Evolutionary conservation across 2,113 vertebrate genomes (phyloP), one percentile per base, ranked within the genome.

Genomic region (Forbesichthys papilliferus): DNA sequence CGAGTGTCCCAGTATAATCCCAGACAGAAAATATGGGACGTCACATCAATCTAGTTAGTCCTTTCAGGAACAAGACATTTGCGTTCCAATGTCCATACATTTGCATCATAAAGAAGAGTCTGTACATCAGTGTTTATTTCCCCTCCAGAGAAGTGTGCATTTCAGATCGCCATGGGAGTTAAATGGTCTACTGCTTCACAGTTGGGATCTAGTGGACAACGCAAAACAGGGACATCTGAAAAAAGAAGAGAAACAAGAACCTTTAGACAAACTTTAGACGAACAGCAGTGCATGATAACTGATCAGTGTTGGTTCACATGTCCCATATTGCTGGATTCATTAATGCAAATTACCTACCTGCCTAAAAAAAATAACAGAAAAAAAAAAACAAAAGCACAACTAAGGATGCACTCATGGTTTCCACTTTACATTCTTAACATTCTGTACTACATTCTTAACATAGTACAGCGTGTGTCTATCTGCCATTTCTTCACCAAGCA

Each of bases 141-240:
- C 73, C 88, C 82, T 62, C 68, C 48, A 48, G 14, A 48, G 49
- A 64, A 54, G 14, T 13, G 14, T 46, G 27, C 42, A 51, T 36
- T 69, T 53, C 71, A 68, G 57, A 56, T 85, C 71, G 74, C 68
- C 74, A 75, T 84, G 83, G 66, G 84, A 52, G 80, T 80, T 77
- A 56, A 81, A 55, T 42, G 73, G 75, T 75, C 78, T 74, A 66
- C 69, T 82, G 89, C 89, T 89, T 92, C 91, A 90, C 90, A 90
- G 88, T 86, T 76, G 75, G 80, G 87, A 84, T 89, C 88, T 86
- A 89, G 89, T 79, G 74, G 83, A 88, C 83, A 80, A 88, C 83
- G 81, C 69, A 74, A 87, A 83, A 86, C 66, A 13, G 77, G 67
- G 80, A 76, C 71, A 83, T 90, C 91, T 92, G 85, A 65, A 61